Base-by-base conservation (phyloP, 2,113 vertebrate species). In the Halcyon senegalensis region DNA sequence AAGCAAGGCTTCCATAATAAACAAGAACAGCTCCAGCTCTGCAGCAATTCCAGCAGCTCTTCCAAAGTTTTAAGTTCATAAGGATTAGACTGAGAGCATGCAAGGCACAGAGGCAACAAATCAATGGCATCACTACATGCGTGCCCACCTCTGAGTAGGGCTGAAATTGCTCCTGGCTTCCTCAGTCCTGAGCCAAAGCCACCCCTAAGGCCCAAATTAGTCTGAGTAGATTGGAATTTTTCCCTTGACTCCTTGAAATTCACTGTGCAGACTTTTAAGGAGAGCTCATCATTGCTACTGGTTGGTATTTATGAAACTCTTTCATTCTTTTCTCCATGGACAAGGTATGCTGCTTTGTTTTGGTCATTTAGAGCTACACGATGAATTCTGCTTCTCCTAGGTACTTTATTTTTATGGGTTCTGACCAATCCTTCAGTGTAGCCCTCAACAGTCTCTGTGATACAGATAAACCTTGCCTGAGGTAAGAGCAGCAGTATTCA, bases 151-250 rank as follows among this genome's bases (percentile, higher is more conserved):
- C 67, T 63, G 39, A 77, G 56, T 31, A 55, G 5, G 33, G 56
- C 23, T 88, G 60, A 64, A 84, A 55, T 25, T 60, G 30, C 27
- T 92, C 41, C 46, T 80, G 75, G 24, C 11, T 80, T 86, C 63
- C 44, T 89, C 82, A 87, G 37, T 39, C 46, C 15, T 62, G 18
- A 75, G 39, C 24, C 46, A 93, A 69, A 84, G 59, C 48, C 30
- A 44, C 30, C 8, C 0, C 0, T n/a, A 83, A 70, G 13, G n/a
- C 33, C 13, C 50, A 39, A 44, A 75, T 60, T 10, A 55, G 5
- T 43, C 0, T 0, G 30, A 9, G 16, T 20, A 63, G 37, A 30
- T 9, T 16, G 33, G 51, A n/a, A 51, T 63, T 53, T 83, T 91
- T 85, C 1, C 16, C 62, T 41, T 33, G 13, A n/a, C 18, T 85